These are phyloP conservation scores for Maniola jurtina DNA, from an alignment of 1,140 invertebrate species.

Conservation along the genomic window DNA sequence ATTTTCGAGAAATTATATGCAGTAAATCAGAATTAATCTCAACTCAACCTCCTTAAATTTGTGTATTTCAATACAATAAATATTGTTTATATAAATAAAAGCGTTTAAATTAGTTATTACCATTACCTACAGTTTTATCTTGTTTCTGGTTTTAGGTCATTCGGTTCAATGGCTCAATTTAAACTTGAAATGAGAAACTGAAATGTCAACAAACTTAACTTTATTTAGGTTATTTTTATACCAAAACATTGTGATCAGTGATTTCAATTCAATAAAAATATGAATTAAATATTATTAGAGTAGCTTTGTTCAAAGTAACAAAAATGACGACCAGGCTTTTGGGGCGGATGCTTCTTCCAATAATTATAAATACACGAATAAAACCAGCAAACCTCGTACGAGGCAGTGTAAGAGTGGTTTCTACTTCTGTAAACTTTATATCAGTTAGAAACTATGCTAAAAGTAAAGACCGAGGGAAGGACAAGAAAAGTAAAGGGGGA, in stretches of 20 bases:
- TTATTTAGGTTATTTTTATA: not conserved
- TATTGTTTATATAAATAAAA: too few relatives aligned
- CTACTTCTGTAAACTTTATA: slow-evolving; percentile 39
- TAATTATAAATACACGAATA: slow-evolving; percentile 42
- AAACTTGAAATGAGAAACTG: too few relatives aligned
- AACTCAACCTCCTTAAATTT: too few relatives aligned
- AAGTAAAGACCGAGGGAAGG: slow-evolving; percentile 82
- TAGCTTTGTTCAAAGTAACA: not conserved
- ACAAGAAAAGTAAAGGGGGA: slow-evolving; percentile 80
- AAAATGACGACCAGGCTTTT: slow-evolving; percentile 56
- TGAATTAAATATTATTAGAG: not conserved
- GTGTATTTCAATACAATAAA: too few relatives aligned
- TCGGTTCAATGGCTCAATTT: too few relatives aligned
- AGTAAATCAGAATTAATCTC: too few relatives aligned
- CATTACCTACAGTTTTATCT: too few relatives aligned
- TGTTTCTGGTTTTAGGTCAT: too few relatives aligned
- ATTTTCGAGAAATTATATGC: too few relatives aligned
- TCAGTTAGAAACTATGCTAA: slow-evolving; percentile 66
- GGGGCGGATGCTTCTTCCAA: slow-evolving; percentile 44
- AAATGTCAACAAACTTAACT: too few relatives aligned
- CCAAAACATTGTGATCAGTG: too few relatives aligned
- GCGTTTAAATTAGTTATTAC: too few relatives aligned
- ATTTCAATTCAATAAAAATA: not conserved
- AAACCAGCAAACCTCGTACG: slow-evolving; percentile 36
- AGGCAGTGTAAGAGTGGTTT: slow-evolving; percentile 33